A percentile compares a stretch with the other conserved stretches of the same genome.
phyloP scores from a whole-genome alignment of 2,113 vertebrate species.

The Spizaetus ornatus region DNA sequence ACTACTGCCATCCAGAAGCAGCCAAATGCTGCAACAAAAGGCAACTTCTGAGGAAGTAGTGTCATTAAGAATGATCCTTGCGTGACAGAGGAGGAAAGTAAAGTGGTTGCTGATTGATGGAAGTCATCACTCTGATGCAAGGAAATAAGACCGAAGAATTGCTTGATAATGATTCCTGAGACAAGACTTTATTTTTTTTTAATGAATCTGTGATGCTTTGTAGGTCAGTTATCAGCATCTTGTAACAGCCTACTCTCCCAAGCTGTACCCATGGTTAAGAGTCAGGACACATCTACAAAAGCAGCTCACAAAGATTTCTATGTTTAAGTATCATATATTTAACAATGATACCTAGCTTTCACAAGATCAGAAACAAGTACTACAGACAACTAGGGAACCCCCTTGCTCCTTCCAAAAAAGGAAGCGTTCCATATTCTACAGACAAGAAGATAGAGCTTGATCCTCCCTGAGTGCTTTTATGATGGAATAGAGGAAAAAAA shows the following conservation, averaged over 20 bases:
- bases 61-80: background rate
- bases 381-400: background rate
- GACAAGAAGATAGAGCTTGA: background rate
- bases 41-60: background rate
- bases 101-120: background rate
- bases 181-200: too few species aligned
- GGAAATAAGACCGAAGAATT: background rate
- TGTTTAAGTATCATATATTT: background rate
- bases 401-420: background rate
- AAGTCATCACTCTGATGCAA: background rate
- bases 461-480: fast-evolving
- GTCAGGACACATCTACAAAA: background rate
- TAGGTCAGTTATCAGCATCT: background rate
- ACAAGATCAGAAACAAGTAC: background rate
- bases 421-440: background rate
- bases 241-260: background rate
- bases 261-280: background rate
- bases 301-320: background rate
- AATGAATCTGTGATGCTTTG: background rate
- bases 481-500: background rate
- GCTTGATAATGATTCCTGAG: background rate
- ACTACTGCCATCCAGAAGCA: background rate
- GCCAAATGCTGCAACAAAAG: background rate
- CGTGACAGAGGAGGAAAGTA: background rate
- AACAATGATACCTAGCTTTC: background rate